A percentile compares a stretch with the other conserved stretches of the same genome.
These are phyloP conservation scores for Drosophila bocqueti DNA, from an alignment of 1,140 invertebrate species.

Conservation along the genomic window DNA sequence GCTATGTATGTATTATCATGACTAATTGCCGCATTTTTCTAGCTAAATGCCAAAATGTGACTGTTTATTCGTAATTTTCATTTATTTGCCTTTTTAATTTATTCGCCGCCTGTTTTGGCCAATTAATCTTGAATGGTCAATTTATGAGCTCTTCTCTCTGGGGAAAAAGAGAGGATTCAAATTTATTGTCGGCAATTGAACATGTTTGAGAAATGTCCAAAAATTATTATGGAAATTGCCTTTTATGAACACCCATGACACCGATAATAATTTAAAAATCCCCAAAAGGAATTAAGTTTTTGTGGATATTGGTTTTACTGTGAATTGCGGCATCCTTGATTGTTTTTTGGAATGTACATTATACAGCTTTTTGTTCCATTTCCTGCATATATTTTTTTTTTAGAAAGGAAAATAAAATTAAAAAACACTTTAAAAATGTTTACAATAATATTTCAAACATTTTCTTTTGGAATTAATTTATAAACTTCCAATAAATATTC, in stretches of 20 bases:
- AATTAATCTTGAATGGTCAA: slow-evolving; percentile 72
- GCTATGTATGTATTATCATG: slow-evolving; percentile 51
- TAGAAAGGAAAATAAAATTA: no score
- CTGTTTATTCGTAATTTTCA: slow-evolving; percentile 60
- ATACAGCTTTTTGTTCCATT: no score
- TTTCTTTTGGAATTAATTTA: no score
- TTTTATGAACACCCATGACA: slow-evolving; percentile 6
- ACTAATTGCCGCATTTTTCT: slow-evolving; percentile 75
- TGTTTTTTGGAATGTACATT: background rate
- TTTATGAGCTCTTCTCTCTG: slow-evolving; percentile 33
- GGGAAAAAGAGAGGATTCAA: slow-evolving; percentile 20
- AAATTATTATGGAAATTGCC: slow-evolving; percentile 27
- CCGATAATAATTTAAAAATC: slow-evolving; percentile 14
- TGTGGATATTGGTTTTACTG: no score
- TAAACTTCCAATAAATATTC: no score
- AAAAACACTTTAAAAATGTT: no score
- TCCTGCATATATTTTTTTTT: no score
- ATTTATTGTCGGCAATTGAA: slow-evolving; percentile 34
- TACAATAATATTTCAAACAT: no score
- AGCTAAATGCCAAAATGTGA: slow-evolving; percentile 76
- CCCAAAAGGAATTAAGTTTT: background rate
- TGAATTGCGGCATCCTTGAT: background rate
- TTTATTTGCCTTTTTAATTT: slow-evolving; percentile 41
- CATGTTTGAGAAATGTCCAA: slow-evolving; percentile 19
- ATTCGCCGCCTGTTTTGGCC: slow-evolving; percentile 43